A percentile compares a stretch with the other conserved stretches of the same genome.
These are phyloP conservation scores for Trichacis sp. DNA, from an alignment of 2,888 invertebrate species.

Conservation along the genomic window DNA sequence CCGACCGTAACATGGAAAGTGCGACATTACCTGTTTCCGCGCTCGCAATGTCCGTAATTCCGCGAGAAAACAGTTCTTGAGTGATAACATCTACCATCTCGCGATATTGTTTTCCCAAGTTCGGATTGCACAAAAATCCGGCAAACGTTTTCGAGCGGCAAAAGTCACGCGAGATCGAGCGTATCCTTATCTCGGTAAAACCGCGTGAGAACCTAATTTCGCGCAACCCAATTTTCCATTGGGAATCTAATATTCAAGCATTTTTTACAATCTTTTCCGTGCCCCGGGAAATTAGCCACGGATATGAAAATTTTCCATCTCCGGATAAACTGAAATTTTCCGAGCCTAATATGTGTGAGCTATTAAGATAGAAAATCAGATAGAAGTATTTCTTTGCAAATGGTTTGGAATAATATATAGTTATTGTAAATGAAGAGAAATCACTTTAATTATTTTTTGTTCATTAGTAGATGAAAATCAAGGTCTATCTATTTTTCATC, in stretches of 20 bases:
- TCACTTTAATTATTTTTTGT: no score
- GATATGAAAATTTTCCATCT: slow-evolving; percentile 4
- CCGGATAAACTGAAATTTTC: slow-evolving; percentile 9
- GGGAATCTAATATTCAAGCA: background rate
- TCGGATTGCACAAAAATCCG: slow-evolving; percentile 15
- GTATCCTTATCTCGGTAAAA: background rate
- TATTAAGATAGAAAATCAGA: slow-evolving; percentile 13
- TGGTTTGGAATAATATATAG: no score
- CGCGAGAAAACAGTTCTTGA: background rate
- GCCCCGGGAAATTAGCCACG: background rate
- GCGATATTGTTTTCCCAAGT: slow-evolving; percentile 4
- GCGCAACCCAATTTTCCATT: background rate
- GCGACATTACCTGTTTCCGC: background rate
- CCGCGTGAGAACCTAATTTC: background rate
- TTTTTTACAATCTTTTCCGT: background rate
- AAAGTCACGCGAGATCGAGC: no score
- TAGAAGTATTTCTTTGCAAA: no score
- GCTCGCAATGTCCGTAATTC: background rate
- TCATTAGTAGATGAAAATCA: no score
- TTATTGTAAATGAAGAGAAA: no score
- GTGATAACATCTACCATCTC: slow-evolving; percentile 4
- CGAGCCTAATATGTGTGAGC: slow-evolving; percentile 32
- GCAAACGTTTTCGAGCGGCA: background rate
- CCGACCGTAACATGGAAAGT: background rate
- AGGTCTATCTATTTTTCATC: no score